phyloP scores from a whole-genome alignment of 1,140 invertebrate genomes.

The Drosophila novamexicana region DNA sequence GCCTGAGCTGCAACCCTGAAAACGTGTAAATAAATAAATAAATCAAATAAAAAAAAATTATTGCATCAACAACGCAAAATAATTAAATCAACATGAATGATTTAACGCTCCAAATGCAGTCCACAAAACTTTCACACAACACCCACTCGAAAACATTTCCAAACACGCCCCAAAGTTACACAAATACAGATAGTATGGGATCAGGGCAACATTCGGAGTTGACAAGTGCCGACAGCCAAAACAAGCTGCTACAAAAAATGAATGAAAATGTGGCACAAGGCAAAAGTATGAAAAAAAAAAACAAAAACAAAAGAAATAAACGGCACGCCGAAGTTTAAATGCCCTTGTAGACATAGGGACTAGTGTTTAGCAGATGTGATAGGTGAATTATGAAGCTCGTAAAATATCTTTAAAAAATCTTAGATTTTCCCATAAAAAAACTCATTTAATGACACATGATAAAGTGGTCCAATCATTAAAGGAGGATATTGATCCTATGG shows the following conservation, averaged over 20 bases:
- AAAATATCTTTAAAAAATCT: no score
- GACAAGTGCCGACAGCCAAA: conserved; percentile 72
- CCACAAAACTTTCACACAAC: conserved; percentile 59
- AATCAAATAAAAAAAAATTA: conserved; percentile 74
- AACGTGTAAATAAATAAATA: conserved; percentile 77
- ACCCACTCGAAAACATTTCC: conserved; percentile 21
- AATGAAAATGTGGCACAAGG: conserved; percentile 35
- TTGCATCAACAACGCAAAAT: conserved; percentile 80
- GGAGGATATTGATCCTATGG: no score
- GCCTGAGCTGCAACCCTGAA: conserved; percentile 36
- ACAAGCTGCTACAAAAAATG: conserved; percentile 36
- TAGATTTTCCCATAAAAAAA: no score
- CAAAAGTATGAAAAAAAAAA: conserved; percentile 15
- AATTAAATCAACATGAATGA: conserved; percentile 83
- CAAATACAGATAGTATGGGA: neutral
- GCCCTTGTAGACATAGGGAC: no score
- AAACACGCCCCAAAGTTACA: conserved; percentile 34
- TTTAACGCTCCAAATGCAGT: conserved; percentile 77
- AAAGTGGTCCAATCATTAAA: no score
- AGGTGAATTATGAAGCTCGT: no score
- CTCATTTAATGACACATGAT: no score
- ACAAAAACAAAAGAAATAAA: conserved; percentile 7
- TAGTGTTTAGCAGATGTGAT: no score
- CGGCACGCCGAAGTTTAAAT: no score
- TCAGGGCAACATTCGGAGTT: conserved; percentile 61